Percentiles rank a stretch among this genome's conserved stretches.
Conservation (phyloP, 2,797 vertebrate genomes). For the Sebastes glaucus region DNA sequence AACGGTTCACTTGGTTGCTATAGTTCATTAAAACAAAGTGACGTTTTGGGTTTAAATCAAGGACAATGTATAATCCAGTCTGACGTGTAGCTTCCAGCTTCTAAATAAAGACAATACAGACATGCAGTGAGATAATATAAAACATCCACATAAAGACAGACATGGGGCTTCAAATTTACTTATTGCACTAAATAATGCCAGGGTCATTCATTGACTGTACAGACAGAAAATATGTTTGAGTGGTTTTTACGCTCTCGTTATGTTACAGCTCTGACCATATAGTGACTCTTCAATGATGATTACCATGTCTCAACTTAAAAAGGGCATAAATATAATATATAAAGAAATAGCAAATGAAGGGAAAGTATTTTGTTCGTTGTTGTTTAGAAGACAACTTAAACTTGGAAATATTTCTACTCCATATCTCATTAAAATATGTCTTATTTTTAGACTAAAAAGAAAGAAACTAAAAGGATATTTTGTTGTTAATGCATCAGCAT, state of each 20-base stretch:
- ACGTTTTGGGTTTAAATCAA: slow-evolving; percentile 11
- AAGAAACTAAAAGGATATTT: background rate
- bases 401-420: background rate
- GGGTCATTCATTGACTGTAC: slow-evolving; percentile 11
- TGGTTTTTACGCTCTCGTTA: background rate
- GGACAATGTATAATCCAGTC: slow-evolving; percentile 15
- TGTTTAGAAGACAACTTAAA: background rate
- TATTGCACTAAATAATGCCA: slow-evolving; percentile 40
- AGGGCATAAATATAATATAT: background rate
- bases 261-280: background rate
- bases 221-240: background rate
- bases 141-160: slow-evolving; percentile 31
- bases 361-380: background rate
- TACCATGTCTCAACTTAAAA: background rate
- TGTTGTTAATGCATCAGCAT: background rate
- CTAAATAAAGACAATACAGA: slow-evolving; percentile 43
- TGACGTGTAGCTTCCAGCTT: slow-evolving; percentile 7
- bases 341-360: background rate
- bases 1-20: slow-evolving; percentile 19
- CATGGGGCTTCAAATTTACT: slow-evolving; percentile 14
- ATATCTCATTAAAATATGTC: background rate
- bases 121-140: slow-evolving; percentile 51
- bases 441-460: background rate
- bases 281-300: background rate
- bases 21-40: slow-evolving; percentile 30